phyloP scores from a whole-genome alignment of 2,888 invertebrate species.

The Escarpia spicata region DNA sequence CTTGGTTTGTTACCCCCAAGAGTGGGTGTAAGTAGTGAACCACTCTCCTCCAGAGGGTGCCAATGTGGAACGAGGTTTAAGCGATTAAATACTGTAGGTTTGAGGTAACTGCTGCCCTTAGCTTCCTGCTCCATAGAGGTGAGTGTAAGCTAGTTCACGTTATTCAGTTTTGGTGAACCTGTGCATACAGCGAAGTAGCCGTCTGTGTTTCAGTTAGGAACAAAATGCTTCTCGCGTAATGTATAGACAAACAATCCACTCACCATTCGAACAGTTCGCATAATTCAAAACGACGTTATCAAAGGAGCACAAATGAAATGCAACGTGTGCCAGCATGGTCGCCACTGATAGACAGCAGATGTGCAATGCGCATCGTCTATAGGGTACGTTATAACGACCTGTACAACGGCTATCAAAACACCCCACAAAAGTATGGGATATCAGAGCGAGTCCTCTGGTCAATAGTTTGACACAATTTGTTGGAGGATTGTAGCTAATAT shows the following conservation, averaged over 20 bases:
- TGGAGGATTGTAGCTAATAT: no score
- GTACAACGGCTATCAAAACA: no score
- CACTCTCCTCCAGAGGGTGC: no score
- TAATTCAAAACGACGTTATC: background rate
- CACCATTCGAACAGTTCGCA: background rate
- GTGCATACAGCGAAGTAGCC: background rate
- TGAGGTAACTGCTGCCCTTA: background rate
- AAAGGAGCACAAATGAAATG: background rate
- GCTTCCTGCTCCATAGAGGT: background rate
- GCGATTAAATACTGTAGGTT: no score
- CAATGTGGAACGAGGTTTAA: no score
- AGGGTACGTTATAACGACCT: no score
- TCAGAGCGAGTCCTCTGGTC: no score
- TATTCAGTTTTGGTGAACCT: background rate
- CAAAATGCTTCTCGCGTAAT: background rate
- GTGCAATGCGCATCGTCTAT: no score
- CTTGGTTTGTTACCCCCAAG: no score
- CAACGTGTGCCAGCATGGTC: background rate
- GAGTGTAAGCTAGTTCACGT: background rate
- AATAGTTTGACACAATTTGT: no score
- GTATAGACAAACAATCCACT: background rate
- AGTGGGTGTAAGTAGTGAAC: no score
- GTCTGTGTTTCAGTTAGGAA: background rate
- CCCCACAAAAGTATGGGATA: no score
- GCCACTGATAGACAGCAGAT: background rate